Evolutionary conservation across 1,140 invertebrate species (phyloP), one percentile per base, ranked within the genome.

Genomic region (Bombus haemorrhoidalis): DNA sequence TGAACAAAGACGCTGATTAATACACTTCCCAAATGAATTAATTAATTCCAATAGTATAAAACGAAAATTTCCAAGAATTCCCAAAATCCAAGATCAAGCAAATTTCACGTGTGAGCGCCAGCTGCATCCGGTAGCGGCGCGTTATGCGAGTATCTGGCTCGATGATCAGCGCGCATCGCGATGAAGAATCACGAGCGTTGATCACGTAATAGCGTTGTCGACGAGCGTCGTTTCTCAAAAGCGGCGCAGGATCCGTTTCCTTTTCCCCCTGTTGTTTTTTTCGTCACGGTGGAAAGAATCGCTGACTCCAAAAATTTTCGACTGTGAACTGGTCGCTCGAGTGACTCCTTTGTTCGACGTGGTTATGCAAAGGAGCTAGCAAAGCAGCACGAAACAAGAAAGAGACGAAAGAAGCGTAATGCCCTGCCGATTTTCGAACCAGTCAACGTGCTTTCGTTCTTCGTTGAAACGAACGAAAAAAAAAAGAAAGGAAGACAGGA

Each of bases 341-440:
- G 82, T 74, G 89, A 91, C 74, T 91, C 87, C 90, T 91, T 91
- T 91, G 90, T 91, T 91, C 81, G 64, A 59, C 34, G 57, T 25
- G 79, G 62, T 83, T 89, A 80, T 86, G 88, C 75, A 87, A 91
- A 88, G 73, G 74, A 87, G 76, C 69, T 62, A 62, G 80, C 43
- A n/a, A 78, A 47, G 1, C 62, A 12, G n/a, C 12, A 62, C 34
- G 77, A 68, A 43, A n/a, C 2, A 68, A 81, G 73, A 74, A 34
- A 68, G 34, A 53, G 32, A 78, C 28, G 80, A 41, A 22, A 43
- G 75, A 57, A 34, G 57, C 34, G 57, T 89, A 85, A 85, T 62
- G 78, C 59, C 53, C 85, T 76, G 43, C 83, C 53, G 75, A 83
- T 89, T 89, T 88, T 82, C 75, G 18, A 87, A 78, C 53, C 68